phyloP scores from a whole-genome alignment of 2,113 vertebrate genomes.

The Pithys albifrons region DNA sequence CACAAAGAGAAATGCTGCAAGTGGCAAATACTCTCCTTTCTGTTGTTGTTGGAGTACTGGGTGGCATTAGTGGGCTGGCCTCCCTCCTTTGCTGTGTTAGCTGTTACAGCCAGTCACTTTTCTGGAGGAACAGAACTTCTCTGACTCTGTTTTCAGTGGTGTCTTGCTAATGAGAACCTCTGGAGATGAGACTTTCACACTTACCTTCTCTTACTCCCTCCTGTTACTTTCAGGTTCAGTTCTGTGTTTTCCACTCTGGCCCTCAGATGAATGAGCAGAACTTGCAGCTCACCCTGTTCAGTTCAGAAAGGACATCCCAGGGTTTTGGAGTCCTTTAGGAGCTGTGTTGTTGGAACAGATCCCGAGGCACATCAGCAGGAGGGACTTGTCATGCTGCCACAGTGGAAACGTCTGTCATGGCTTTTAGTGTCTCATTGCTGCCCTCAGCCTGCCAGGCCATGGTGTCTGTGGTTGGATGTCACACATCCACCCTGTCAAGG shows the following conservation, averaged over 20 bases:
- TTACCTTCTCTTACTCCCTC: background rate
- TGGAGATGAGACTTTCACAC: background rate
- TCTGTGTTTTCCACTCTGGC: background rate
- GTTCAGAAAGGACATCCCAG: background rate
- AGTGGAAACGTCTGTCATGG: background rate
- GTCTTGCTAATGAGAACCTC: background rate
- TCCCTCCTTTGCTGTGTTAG: background rate
- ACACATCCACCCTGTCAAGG: background rate
- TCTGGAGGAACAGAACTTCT: background rate
- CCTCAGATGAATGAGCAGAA: background rate
- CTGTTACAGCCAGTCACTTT: background rate
- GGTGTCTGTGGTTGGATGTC: background rate
- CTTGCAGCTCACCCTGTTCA: background rate
- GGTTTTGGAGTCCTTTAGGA: background rate
- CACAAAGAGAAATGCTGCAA: background rate
- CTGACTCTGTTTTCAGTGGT: background rate
- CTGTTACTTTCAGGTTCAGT: background rate
- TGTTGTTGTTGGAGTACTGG: background rate
- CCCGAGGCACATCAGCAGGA: background rate
- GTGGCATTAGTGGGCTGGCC: background rate
- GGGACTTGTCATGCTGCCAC: background rate
- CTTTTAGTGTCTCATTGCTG: background rate
- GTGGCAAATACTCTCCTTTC: background rate
- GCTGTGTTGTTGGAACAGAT: background rate
- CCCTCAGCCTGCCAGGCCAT: background rate